Percentiles rank a stretch among this genome's conserved stretches.
These are phyloP conservation scores for Chionodraco myersi DNA, from an alignment of 2,113 vertebrate species.

Conservation along the genomic window DNA sequence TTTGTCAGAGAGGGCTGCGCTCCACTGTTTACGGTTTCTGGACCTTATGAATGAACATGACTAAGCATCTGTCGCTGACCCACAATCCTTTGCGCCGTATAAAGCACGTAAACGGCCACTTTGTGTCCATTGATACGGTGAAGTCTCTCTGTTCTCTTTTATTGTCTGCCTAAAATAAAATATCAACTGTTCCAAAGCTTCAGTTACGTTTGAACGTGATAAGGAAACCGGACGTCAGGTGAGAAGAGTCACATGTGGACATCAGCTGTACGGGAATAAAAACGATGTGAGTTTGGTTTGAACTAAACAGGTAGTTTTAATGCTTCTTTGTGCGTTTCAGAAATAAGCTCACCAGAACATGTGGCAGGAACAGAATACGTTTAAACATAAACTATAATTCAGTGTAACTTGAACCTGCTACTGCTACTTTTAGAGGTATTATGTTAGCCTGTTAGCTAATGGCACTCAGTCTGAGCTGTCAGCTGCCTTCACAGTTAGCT, in stretches of 20 bases:
- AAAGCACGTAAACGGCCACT: background rate
- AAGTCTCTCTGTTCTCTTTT: background rate
- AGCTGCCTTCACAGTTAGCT: background rate
- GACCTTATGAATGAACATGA: background rate
- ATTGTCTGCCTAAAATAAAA: background rate
- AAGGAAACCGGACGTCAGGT: conserved; percentile 12
- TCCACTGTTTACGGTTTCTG: background rate
- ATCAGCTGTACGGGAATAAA: conserved; percentile 9
- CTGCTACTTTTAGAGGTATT: background rate
- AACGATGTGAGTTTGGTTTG: background rate
- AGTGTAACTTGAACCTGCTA: background rate
- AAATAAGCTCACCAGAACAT: background rate
- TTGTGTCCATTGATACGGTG: background rate
- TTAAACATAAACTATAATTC: too few relatives aligned
- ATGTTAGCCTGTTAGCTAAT: background rate
- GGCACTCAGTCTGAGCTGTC: background rate
- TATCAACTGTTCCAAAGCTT: background rate
- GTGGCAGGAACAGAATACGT: background rate
- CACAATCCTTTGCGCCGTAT: conserved; percentile 61
- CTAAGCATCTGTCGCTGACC: conserved; percentile 23
- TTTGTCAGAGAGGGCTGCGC: background rate
- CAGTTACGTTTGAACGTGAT: background rate
- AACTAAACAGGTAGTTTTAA: background rate
- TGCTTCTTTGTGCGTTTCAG: fast-evolving
- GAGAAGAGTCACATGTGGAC: conserved; percentile 31